A percentile compares a stretch with the other conserved stretches of the same genome.
Conservation (phyloP, 1,140 invertebrate genomes). For the Drosophila sp. region DNA sequence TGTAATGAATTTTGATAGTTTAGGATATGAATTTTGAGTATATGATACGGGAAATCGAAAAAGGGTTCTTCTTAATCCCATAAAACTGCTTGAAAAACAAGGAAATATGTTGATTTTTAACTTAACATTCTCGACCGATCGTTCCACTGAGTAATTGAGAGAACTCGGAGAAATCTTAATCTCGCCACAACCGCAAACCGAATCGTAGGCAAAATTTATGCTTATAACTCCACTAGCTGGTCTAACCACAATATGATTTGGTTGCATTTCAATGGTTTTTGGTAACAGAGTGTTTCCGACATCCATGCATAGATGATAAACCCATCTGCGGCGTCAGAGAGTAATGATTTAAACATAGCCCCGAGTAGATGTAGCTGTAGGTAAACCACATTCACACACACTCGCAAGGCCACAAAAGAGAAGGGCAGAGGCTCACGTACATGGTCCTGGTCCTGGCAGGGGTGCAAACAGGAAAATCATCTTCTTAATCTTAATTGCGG, state of each 20-base stretch:
- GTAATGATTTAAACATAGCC: slow-evolving; percentile 5
- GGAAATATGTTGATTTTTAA: no score
- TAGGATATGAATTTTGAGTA: no score
- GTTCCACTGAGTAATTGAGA: no score
- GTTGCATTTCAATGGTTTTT: not conserved
- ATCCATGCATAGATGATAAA: not conserved
- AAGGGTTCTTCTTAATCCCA: no score
- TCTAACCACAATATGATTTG: not conserved
- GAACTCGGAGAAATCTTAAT: not conserved
- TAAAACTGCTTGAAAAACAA: no score
- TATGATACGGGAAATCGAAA: no score
- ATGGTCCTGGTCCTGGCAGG: not conserved
- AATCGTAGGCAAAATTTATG: not conserved
- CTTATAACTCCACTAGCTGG: not conserved
- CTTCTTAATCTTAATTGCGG: slow-evolving; percentile 81
- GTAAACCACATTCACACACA: slow-evolving; percentile 12
- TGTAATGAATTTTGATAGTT: no score
- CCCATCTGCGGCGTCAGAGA: not conserved
- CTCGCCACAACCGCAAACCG: not conserved
- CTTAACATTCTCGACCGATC: no score
- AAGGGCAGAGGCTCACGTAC: not conserved
- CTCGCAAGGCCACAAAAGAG: slow-evolving; percentile 3
- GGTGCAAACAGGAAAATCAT: slow-evolving; percentile 65
- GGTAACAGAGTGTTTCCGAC: not conserved
- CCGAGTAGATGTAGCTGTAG: not conserved